Evolutionary conservation across 2,888 invertebrate species (phyloP).

Genomic region (Drosophila demipolita): DNA sequence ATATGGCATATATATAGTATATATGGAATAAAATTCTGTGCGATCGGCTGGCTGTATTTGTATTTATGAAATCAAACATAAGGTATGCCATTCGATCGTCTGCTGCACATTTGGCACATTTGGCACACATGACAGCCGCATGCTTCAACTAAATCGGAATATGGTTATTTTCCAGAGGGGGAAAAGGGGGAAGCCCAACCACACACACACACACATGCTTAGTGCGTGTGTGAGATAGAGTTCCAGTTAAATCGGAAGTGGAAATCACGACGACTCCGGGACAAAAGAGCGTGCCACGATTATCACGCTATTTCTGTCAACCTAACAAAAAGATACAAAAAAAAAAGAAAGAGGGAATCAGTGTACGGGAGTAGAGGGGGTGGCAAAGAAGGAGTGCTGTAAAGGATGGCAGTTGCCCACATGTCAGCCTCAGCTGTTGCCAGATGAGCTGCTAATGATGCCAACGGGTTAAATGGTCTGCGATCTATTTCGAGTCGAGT

Average conservation of each 20-base stretch:
- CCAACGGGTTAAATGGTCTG: slow-evolving; percentile 74
- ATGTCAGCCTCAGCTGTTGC: slow-evolving; percentile 70
- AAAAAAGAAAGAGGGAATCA: not conserved
- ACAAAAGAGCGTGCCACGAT: slow-evolving; percentile 72
- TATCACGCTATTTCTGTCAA: slow-evolving; percentile 81
- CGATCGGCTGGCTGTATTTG: slow-evolving; percentile 55
- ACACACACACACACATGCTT: slow-evolving; percentile 43
- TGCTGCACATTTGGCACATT: slow-evolving; percentile 77
- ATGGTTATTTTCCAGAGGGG: not conserved
- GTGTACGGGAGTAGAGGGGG: not conserved
- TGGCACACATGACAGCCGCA: slow-evolving; percentile 78
- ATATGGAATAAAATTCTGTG: slow-evolving; percentile 24
- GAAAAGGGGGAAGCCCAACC: slow-evolving; percentile 36
- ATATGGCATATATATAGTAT: slow-evolving; percentile 6
- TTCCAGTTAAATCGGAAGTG: slow-evolving; percentile 79
- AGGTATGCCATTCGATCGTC: slow-evolving; percentile 67
- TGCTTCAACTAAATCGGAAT: slow-evolving; percentile 51
- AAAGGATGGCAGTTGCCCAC: slow-evolving; percentile 52
- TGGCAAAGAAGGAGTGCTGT: not conserved
- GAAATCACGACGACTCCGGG: slow-evolving; percentile 58
- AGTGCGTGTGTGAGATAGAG: slow-evolving; percentile 31
- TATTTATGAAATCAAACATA: slow-evolving; percentile 79
- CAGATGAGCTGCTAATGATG: slow-evolving; percentile 75
- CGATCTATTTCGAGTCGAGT: slow-evolving; percentile 64
- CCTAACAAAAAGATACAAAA: not conserved